These are phyloP conservation scores for Gambelia wislizenii DNA, from an alignment of 2,797 vertebrate species.

Conservation along the genomic window DNA sequence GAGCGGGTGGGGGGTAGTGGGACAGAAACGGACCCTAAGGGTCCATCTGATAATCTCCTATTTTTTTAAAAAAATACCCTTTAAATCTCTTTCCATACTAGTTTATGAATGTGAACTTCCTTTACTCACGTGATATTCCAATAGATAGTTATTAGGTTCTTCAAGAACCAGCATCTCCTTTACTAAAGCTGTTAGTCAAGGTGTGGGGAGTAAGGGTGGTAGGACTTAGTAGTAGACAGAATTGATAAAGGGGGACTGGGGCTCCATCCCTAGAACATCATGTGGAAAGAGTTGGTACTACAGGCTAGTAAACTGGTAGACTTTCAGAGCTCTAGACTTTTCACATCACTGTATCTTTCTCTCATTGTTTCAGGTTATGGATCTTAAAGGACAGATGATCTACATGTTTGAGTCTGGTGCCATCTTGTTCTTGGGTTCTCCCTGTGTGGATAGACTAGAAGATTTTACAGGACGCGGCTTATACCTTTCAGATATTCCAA, in stretches of 20 bases:
- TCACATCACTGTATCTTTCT: conserved; percentile 52
- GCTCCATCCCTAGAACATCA: background rate
- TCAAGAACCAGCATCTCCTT: background rate
- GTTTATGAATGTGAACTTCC: no score
- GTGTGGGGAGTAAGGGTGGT: no score
- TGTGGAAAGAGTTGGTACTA: background rate
- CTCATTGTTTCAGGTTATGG: conserved; percentile 88
- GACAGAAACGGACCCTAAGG: no score
- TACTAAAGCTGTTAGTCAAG: background rate
- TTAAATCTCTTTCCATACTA: background rate
- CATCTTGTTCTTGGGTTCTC: conserved; percentile 95
- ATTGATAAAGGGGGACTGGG: background rate
- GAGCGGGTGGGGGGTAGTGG: no score
- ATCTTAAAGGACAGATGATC: conserved; percentile 99
- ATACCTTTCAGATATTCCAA: conserved; percentile 97
- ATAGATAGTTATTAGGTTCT: background rate
- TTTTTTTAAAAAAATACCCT: no score
- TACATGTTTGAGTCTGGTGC: conserved; percentile 93
- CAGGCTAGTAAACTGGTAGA: background rate
- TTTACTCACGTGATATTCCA: background rate
- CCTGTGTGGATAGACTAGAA: conserved; percentile 95
- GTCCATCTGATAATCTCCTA: no score
- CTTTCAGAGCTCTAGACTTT: background rate
- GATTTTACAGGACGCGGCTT: conserved; percentile 95
- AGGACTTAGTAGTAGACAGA: background rate